Base-by-base conservation (phyloP, 2,113 vertebrate species). In the Burhinus oedicnemus region DNA sequence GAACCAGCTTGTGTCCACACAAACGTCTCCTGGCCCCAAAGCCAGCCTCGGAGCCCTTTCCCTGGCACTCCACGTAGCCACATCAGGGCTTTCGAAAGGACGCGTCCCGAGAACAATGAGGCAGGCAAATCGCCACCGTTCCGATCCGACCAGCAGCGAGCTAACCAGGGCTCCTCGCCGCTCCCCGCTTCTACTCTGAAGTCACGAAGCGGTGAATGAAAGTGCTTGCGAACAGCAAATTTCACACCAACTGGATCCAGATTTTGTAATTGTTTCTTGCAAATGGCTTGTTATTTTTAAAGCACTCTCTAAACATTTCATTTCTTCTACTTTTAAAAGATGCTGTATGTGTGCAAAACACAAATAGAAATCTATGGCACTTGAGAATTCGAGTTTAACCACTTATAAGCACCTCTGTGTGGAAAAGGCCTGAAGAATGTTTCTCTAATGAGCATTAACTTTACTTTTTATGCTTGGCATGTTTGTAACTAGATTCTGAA, bases 281-380 rank as follows among this genome's bases (percentile, higher is more conserved):
- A 61, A 94, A 91, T 19, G 22, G 74, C 57, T 78, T 60, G 58
- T 74, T 96, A 86, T 93, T 95, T 96, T 94, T 94, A 86, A 79
- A 94, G 93, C 62, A 45, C 78, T 95, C 51, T 44, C 44, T 60
- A 75, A 64, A 58, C 27, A 78, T 44, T 94, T 90, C 6, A 85
- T 85, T 74, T 93, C 84, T 89, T 54, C 69, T 62, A 26, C 84
- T 93, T 90, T 82, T 83, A 18, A 88, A 96, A 94, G 81, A 89
- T 21, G 57, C 74, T 95, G 32, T 3, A 15, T 12, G 32, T 10
- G 23, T 32, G 54, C 81, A 87, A 93, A 93, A 84, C 0, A 8
- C 66, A 87, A 44, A 40, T 19, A 47, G 44, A 44, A 21, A 91
- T 70, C 75, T 45, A 26, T 2, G 11, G 83, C 36, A 47, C 70